Conservation (phyloP, 2,113 vertebrate species). For the Sclerurus mexicanus region DNA sequence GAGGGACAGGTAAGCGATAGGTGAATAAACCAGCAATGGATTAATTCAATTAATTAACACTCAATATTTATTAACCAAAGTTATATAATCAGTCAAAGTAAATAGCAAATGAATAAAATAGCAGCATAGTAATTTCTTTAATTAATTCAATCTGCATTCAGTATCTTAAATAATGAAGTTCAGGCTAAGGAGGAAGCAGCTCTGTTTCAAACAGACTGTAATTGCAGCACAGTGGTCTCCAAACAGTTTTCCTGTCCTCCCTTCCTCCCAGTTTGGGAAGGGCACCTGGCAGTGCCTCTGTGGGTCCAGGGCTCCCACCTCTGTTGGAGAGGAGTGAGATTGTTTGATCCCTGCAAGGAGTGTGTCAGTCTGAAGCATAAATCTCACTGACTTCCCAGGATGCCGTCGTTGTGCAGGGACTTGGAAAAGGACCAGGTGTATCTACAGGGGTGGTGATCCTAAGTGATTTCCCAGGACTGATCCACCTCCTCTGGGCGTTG, state of each 20-base stretch:
- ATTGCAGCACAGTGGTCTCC: neutral
- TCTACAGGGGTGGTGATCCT: neutral
- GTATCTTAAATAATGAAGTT: neutral
- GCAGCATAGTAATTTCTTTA: neutral
- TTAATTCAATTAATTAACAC: conserved; percentile 1
- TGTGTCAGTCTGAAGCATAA: neutral
- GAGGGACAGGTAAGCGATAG: neutral
- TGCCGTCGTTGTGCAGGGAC: neutral
- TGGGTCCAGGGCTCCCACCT: neutral
- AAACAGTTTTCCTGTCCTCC: neutral
- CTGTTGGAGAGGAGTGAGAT: neutral
- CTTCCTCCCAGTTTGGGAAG: neutral
- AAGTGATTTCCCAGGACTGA: neutral
- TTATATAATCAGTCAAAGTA: neutral
- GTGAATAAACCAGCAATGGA: neutral
- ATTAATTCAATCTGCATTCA: neutral
- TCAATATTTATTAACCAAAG: conserved; percentile 49
- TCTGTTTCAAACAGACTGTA: neutral
- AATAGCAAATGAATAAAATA: neutral
- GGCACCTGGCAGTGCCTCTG: neutral
- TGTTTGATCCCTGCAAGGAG: neutral
- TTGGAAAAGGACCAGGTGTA: neutral
- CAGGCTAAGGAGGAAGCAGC: neutral
- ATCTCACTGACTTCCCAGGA: accelerated
- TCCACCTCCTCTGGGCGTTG: neutral